phyloP scores from a whole-genome alignment of 2,888 invertebrate species.

The Girardia tigrina region DNA sequence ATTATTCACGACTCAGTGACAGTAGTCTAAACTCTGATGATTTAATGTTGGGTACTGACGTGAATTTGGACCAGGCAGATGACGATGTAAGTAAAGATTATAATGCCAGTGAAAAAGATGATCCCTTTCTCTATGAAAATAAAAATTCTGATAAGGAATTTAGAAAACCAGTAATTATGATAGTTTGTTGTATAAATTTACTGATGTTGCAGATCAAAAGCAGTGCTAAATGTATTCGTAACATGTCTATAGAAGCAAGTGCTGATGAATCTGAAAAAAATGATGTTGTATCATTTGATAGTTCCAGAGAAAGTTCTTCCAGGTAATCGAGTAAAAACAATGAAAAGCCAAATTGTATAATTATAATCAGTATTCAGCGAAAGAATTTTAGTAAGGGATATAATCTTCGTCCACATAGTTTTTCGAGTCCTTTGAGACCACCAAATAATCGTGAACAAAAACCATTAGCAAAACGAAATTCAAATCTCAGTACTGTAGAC shows the following conservation, averaged over 20 bases:
- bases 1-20: not conserved
- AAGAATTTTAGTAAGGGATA: not conserved
- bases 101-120: constrained; percentile 29
- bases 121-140: constrained; percentile 27
- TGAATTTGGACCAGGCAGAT: constrained; percentile 27
- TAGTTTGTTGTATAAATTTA: too few species aligned
- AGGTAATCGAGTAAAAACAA: too few species aligned
- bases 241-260: not conserved
- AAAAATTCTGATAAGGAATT: not conserved
- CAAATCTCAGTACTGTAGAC: not conserved
- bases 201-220: too few species aligned
- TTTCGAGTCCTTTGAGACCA: constrained; percentile 16
- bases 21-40: constrained; percentile 33
- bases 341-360: too few species aligned
- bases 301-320: not conserved
- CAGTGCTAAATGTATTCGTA: not conserved
- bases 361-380: not conserved
- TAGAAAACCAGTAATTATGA: not conserved
- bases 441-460: not conserved
- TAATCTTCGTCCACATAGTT: constrained; percentile 9
- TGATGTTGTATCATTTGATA: not conserved
- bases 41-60: constrained; percentile 32
- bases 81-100: constrained; percentile 32
- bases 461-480: not conserved
- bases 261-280: not conserved